Evolutionary conservation across 2,113 vertebrate genomes (phyloP).

Genomic region (Hypomesus transpacificus): DNA sequence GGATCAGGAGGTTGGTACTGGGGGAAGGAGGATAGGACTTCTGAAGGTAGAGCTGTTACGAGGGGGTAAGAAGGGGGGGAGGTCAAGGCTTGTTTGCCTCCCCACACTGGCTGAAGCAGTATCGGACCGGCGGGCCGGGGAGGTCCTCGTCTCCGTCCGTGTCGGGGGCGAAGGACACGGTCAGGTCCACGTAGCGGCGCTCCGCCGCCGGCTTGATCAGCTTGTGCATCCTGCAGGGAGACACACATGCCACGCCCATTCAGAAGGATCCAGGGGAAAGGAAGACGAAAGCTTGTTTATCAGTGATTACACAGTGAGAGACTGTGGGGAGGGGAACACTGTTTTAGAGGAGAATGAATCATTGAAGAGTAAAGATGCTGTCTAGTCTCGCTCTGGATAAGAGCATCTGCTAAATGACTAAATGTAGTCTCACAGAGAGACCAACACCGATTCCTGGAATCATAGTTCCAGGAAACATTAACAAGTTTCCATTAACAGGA

Average conservation of each 20-base stretch:
- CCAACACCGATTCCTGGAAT: background rate
- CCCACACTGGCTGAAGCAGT: conserved; percentile 81
- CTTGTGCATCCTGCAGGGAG: conserved; percentile 87
- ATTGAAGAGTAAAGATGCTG: no score
- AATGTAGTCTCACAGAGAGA: no score
- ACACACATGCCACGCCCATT: no score
- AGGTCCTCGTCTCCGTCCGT: conserved; percentile 90
- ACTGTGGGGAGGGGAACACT: no score
- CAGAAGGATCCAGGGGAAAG: background rate
- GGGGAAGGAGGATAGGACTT: background rate
- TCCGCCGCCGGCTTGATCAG: conserved; percentile 90
- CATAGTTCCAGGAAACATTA: no score
- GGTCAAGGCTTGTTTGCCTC: conserved; percentile 67
- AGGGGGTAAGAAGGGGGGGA: background rate
- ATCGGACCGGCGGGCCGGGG: conserved; percentile 93
- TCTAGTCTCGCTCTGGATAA: no score
- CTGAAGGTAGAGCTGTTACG: background rate
- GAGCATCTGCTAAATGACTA: no score
- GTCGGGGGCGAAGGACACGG: conserved; percentile 93
- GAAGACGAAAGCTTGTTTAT: no score
- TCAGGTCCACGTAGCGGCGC: conserved; percentile 94
- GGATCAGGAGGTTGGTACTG: background rate
- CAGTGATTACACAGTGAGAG: no score
- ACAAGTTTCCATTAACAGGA: no score
- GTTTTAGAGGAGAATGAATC: no score